Evolutionary conservation across 2,113 vertebrate species (phyloP).

Genomic region (Pteropus alecto): DNA sequence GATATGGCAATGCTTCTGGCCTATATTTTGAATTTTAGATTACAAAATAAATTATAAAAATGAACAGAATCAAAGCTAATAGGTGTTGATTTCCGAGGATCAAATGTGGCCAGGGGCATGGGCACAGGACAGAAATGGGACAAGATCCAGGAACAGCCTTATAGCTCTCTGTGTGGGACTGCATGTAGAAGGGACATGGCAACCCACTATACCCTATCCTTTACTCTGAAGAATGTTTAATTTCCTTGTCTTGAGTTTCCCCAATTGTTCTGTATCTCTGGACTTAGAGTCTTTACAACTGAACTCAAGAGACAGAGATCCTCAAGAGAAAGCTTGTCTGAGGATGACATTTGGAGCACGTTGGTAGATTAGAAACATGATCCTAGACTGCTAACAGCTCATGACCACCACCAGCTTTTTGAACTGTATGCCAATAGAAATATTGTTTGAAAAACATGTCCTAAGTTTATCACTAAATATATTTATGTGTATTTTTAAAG

Average conservation of each 20-base stretch:
- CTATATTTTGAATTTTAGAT: not conserved
- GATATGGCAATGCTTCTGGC: not conserved
- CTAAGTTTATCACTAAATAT: not conserved
- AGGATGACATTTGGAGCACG: not conserved
- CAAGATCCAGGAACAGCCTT: not conserved
- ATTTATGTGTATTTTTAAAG: not conserved
- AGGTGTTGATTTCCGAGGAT: not conserved
- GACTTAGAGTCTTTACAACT: not conserved
- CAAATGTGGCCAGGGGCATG: not conserved
- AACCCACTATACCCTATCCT: not conserved
- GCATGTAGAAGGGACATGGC: not conserved
- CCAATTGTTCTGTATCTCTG: not conserved
- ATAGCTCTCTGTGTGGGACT: not conserved
- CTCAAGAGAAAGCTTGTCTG: not conserved
- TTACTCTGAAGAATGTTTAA: not conserved
- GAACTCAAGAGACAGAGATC: not conserved
- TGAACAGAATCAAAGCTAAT: not conserved
- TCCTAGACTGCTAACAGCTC: not conserved
- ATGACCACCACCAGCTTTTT: not conserved
- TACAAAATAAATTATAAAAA: slow-evolving; percentile 42
- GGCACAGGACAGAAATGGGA: not conserved
- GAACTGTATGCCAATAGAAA: not conserved
- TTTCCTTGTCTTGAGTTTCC: not conserved
- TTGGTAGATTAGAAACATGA: not conserved
- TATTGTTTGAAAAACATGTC: not conserved